A percentile compares a stretch with the other conserved stretches of the same genome.
phyloP scores from a whole-genome alignment of 2,113 vertebrate genomes.

The Cichladusa arquata region DNA sequence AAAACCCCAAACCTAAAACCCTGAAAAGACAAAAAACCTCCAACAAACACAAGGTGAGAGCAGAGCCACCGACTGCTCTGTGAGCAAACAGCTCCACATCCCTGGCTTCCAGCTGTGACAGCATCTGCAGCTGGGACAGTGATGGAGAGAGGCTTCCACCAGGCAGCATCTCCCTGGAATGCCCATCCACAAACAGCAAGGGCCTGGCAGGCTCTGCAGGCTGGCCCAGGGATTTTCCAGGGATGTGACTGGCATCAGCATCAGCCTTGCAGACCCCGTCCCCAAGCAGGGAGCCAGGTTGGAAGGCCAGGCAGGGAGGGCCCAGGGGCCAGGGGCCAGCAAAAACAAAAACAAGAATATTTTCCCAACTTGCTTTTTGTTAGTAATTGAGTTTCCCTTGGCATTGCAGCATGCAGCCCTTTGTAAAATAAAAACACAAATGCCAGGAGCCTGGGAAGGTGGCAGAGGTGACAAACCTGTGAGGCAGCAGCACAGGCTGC shows the following conservation, averaged over 20 bases:
- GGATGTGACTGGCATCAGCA: not conserved
- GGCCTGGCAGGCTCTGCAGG: not conserved
- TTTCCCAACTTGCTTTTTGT: not conserved
- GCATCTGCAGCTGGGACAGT: not conserved
- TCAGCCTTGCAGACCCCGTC: not conserved
- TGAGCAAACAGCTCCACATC: not conserved
- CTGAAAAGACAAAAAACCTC: not conserved
- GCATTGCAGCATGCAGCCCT: not conserved
- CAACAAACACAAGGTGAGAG: not conserved
- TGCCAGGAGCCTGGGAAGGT: not conserved
- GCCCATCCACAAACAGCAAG: not conserved
- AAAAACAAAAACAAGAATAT: not conserved
- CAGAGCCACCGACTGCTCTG: not conserved
- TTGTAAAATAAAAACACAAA: not conserved
- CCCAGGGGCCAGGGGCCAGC: not conserved
- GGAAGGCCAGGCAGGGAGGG: not conserved
- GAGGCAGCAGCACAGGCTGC: not conserved
- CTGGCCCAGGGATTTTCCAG: not conserved
- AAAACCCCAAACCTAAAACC: not conserved
- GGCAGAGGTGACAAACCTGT: fast-evolving
- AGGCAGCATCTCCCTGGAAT: not conserved
- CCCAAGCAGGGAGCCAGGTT: not conserved
- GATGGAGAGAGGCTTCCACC: not conserved
- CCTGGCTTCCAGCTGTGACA: not conserved
- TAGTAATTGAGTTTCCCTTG: not conserved